Base-by-base conservation (phyloP, 2,113 vertebrate species). In the Typhlomys cinereus region DNA sequence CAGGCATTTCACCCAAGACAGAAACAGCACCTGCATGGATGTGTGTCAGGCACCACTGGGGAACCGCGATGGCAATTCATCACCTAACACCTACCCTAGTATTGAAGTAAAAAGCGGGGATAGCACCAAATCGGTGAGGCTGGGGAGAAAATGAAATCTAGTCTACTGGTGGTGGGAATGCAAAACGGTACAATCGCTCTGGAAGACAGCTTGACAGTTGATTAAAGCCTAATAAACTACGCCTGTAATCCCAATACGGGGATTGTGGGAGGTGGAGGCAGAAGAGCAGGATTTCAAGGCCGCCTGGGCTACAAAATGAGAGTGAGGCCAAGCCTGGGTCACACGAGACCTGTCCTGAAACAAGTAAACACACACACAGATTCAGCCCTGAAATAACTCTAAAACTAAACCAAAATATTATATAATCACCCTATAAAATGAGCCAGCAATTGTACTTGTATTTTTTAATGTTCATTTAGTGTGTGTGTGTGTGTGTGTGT, bases 361-460 rank as follows among this genome's bases (percentile, higher is more conserved):
- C 23, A 41, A 64, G 59, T 46, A 20, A 48, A n/a, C 50, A 82
- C 6, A 66, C 36, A 69, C 62, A 48, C 62, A 80, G 36, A 34
- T 25, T 11, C 23, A 79, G 59, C 15, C n/a, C 4, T 46, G 59
- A 46, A 48, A 25, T 59, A 64, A 82, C 34, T 20, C 79, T n/a
- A n/a, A 48, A 69, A 29, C 62, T 11, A 34, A 64, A 62, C 23
- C 29, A 71, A 90, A 39, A 61, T 27, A 67, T 18, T 59, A 78
- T 23, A 62, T 23, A 31, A 31, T 20, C 10, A 89, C 66, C 75
- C 25, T 86, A 73, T 27, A 66, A 52, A 29, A 34, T 29, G 21
- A 82, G 23, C 46, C 31, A 93, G 79, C 39, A 90, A 59, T 21
- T 90, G 69, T 5, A 62, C n/a, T 88, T 91, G n/a, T n/a, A n/a